Conservation (phyloP, 2,113 vertebrate genomes). For the Dasyprocta punctata region DNA sequence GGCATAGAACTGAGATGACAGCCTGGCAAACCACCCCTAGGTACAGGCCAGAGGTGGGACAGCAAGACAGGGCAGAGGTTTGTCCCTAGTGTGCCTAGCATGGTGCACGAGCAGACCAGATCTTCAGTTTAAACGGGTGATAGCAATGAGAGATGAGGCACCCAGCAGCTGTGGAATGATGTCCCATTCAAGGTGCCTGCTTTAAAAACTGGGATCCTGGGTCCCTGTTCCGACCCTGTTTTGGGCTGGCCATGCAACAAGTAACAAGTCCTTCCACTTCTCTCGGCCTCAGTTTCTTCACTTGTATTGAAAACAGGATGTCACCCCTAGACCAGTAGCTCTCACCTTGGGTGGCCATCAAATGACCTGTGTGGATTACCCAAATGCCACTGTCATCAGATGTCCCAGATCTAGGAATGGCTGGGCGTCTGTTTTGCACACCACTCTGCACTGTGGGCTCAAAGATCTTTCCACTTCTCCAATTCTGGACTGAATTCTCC, state of each 20-base stretch:
- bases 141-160: neutral
- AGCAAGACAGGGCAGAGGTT: neutral
- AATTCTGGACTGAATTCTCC: neutral
- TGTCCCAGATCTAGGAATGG: neutral
- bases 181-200: neutral
- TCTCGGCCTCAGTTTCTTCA: neutral
- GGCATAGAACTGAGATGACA: neutral
- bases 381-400: neutral
- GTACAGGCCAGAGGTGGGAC: neutral
- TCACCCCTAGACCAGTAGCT: neutral
- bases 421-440: neutral
- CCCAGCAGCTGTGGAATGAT: neutral
- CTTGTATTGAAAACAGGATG: neutral
- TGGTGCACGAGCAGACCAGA: neutral
- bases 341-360: neutral
- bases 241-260: neutral
- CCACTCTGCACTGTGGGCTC: neutral
- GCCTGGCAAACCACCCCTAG: neutral
- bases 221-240: neutral
- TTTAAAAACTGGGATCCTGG: rapidly evolving
- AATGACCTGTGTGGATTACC: neutral
- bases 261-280: neutral
- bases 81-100: no score
- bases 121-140: rapidly evolving
- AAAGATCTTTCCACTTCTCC: neutral